phyloP scores from a whole-genome alignment of 2,113 vertebrate genomes.

The Pygoscelis adeliae region DNA sequence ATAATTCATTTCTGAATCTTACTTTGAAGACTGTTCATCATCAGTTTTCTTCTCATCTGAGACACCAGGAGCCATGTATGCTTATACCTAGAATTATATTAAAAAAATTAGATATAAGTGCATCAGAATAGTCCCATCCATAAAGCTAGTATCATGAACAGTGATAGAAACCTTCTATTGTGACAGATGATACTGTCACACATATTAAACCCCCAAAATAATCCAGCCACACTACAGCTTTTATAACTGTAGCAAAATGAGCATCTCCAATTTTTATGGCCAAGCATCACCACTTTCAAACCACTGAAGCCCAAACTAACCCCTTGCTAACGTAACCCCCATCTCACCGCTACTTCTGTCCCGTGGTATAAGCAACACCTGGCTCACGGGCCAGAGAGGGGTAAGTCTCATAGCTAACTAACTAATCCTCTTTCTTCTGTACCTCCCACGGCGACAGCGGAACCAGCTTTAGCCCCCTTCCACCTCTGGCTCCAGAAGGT shows the following conservation, averaged over 20 bases:
- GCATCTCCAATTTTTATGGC: neutral
- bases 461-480: neutral
- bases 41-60: slow-evolving; percentile 21
- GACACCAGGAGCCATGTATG: slow-evolving; percentile 45
- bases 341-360: neutral
- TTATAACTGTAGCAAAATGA: neutral
- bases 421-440: neutral
- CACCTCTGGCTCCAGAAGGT: neutral
- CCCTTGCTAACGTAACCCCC: neutral
- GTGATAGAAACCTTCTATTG: neutral
- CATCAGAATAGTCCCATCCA: neutral
- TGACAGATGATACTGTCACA: neutral
- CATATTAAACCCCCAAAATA: neutral
- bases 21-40: slow-evolving; percentile 53
- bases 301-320: neutral
- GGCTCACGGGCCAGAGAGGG: accelerated
- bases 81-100: neutral
- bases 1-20: neutral
- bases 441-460: neutral
- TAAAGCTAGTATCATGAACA: neutral
- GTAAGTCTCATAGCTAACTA: neutral
- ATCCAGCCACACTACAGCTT: neutral
- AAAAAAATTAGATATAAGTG: neutral
- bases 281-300: neutral
- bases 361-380: neutral